Conservation (phyloP, 2,113 vertebrate species). For the Indri indri region DNA sequence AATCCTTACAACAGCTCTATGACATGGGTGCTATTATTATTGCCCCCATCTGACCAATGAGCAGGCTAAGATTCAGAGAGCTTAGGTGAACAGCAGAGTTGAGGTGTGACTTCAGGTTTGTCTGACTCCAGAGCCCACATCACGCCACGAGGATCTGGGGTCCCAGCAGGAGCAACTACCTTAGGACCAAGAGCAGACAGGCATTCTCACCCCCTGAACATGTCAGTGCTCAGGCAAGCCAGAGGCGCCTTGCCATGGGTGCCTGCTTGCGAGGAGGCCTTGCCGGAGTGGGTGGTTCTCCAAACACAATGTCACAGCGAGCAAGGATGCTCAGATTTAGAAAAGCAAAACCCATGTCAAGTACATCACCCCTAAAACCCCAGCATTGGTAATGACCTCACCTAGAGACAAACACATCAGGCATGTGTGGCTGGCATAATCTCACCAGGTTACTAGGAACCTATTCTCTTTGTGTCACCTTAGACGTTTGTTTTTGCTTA, state of each 20-base stretch:
- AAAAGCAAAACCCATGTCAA: not conserved
- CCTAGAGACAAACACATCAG: not conserved
- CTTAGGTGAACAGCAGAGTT: not conserved
- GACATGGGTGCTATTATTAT: no score
- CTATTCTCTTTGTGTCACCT: not conserved
- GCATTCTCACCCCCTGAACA: not conserved
- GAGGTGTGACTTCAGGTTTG: no score
- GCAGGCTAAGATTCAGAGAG: not conserved
- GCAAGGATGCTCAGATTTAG: not conserved
- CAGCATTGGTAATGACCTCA: not conserved
- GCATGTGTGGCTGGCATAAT: not conserved
- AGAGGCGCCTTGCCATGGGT: not conserved
- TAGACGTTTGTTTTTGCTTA: not conserved
- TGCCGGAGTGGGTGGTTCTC: not conserved
- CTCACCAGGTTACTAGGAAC: not conserved
- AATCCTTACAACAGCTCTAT: no score
- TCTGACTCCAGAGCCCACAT: not conserved
- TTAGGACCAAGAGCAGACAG: not conserved
- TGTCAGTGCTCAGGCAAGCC: no score
- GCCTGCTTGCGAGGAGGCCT: not conserved
- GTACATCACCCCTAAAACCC: not conserved
- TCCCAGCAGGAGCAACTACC: not conserved
- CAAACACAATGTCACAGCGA: not conserved
- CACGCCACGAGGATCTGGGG: no score
- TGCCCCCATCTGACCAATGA: not conserved